Percentiles rank a stretch among this genome's conserved stretches.
Conservation (phyloP, 2,888 invertebrate species). For the Cosmorhoe ocellata region DNA sequence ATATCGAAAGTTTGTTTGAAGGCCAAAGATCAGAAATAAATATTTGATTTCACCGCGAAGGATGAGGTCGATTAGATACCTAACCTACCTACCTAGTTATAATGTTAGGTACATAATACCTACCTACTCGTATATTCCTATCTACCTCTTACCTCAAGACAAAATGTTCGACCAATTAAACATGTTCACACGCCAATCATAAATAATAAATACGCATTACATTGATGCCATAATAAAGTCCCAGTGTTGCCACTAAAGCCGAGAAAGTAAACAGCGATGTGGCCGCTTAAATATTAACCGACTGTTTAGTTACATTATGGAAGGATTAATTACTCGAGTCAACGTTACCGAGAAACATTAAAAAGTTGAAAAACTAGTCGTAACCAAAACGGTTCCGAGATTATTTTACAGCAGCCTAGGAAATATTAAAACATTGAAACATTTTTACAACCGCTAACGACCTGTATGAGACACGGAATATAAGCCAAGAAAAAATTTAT, state of each 20-base stretch:
- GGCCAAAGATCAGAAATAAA: conserved; percentile 7
- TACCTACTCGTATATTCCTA: not conserved
- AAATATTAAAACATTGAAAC: conserved; percentile 61
- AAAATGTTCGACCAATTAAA: conserved; percentile 49
- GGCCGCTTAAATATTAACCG: conserved; percentile 49
- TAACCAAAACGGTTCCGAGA: conserved; percentile 56
- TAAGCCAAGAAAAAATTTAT: conserved; percentile 73
- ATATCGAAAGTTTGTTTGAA: conserved; percentile 8
- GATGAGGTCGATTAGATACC: conserved; percentile 35
- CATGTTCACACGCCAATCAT: conserved; percentile 68
- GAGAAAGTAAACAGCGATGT: conserved; percentile 57
- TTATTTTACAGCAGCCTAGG: conserved; percentile 58
- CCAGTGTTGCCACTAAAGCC: conserved; percentile 49
- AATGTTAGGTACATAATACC: conserved; percentile 2
- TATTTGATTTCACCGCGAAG: conserved; percentile 22
- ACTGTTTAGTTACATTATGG: conserved; percentile 57
- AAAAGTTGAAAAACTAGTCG: conserved; percentile 56
- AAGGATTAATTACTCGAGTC: conserved; percentile 63
- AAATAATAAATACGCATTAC: conserved; percentile 66
- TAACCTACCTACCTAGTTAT: not conserved
- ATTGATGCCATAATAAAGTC: conserved; percentile 58
- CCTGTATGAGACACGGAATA: conserved; percentile 60
- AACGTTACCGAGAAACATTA: conserved; percentile 65
- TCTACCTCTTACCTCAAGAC: conserved; percentile 18
- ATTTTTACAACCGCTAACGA: conserved; percentile 63